phyloP scores from a whole-genome alignment of 2,888 invertebrate genomes.

The Drosophila recens region DNA sequence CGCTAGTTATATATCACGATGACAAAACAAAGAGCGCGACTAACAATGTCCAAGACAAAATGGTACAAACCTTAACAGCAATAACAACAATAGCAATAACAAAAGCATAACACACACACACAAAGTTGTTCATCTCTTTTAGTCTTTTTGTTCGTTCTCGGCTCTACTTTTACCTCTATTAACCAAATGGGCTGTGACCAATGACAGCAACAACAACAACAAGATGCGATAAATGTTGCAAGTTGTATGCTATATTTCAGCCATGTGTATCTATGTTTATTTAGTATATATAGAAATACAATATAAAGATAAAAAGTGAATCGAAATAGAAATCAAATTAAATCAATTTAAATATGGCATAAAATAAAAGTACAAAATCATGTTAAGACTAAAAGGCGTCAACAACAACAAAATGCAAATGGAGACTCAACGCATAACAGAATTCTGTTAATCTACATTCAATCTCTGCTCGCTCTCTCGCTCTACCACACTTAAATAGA shows the following conservation, averaged over 20 bases:
- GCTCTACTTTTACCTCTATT: constrained; percentile 33
- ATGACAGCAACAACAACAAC: constrained; percentile 29
- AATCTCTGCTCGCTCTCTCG: not conserved
- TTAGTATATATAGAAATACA: constrained; percentile 4
- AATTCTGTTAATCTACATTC: constrained; percentile 16
- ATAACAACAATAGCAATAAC: constrained; percentile 19
- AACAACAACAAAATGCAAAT: constrained; percentile 8
- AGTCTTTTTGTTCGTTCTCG: not conserved
- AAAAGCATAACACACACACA: constrained; percentile 7
- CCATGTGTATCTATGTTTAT: constrained; percentile 27
- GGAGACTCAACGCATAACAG: constrained; percentile 16
- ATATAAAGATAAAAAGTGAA: constrained; percentile 36
- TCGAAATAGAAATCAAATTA: constrained; percentile 64
- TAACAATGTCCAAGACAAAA: constrained; percentile 64
- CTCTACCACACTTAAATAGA: not conserved
- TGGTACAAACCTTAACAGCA: constrained; percentile 60
- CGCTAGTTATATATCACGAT: constrained; percentile 58
- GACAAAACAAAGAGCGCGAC: constrained; percentile 58
- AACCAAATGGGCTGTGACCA: constrained; percentile 55
- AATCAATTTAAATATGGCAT: constrained; percentile 74
- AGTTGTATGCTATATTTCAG: constrained; percentile 64
- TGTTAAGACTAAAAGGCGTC: constrained; percentile 67
- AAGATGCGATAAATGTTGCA: constrained; percentile 42
- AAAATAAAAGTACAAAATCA: constrained; percentile 75
- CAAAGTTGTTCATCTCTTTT: constrained; percentile 5